A percentile compares a stretch with the other conserved stretches of the same genome.
Conservation (phyloP, 2,888 invertebrate species). For the Diarsia mendica region DNA sequence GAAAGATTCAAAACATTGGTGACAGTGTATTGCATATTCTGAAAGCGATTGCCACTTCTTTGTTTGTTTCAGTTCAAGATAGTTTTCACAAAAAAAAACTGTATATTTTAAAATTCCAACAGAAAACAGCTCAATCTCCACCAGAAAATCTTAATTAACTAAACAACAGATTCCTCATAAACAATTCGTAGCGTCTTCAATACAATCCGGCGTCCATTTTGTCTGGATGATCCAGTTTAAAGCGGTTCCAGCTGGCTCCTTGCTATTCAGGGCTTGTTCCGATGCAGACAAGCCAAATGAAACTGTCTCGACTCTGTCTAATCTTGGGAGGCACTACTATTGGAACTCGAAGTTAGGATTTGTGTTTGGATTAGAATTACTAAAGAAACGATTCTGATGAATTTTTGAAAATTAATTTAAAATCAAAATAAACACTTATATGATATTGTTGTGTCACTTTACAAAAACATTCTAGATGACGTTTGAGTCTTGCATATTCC, state of each 20-base stretch:
- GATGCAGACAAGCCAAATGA: conserved; percentile 76
- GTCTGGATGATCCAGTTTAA: conserved; percentile 72
- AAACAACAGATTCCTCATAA: conserved; percentile 59
- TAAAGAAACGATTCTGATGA: too few relatives aligned
- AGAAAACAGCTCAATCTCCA: not conserved
- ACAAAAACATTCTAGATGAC: too few relatives aligned
- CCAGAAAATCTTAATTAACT: conserved; percentile 58
- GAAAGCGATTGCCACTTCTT: too few relatives aligned
- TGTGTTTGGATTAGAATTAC: not conserved
- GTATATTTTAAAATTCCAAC: too few relatives aligned
- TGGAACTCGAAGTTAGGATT: conserved; percentile 16
- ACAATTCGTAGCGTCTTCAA: conserved; percentile 68
- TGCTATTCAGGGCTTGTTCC: conserved; percentile 76
- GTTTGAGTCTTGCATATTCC: too few relatives aligned
- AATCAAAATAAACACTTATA: too few relatives aligned
- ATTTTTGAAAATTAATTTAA: too few relatives aligned
- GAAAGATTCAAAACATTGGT: too few relatives aligned
- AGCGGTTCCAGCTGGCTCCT: conserved; percentile 70
- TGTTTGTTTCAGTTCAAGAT: too few relatives aligned
- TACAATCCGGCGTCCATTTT: conserved; percentile 71
- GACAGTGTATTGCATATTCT: too few relatives aligned
- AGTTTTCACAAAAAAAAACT: too few relatives aligned
- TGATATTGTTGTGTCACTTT: too few relatives aligned
- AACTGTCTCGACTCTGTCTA: conserved; percentile 76
- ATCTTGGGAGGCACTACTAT: conserved; percentile 70